phyloP scores from a whole-genome alignment of 2,113 vertebrate genomes.

The Smithornis capensis region DNA sequence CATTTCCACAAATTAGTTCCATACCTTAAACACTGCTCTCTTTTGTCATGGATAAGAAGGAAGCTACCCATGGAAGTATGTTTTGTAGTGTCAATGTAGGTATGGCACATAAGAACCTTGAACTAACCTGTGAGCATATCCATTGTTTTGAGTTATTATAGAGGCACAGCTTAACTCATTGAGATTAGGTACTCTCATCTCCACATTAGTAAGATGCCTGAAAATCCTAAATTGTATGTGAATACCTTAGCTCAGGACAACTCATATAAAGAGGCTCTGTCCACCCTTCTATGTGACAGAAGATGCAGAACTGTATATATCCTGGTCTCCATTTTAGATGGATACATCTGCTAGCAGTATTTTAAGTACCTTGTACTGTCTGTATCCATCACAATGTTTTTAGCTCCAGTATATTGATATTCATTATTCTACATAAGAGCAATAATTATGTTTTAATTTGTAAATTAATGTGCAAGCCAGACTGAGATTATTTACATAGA shows the following conservation, averaged over 20 bases:
- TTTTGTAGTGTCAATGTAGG: background rate
- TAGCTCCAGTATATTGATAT: background rate
- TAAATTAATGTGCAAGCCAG: background rate
- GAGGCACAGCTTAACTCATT: background rate
- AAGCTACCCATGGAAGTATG: background rate
- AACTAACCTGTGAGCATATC: background rate
- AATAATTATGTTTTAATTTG: background rate
- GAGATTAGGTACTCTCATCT: background rate
- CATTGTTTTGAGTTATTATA: background rate
- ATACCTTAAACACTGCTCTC: background rate
- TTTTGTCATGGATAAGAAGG: background rate
- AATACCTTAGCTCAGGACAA: background rate
- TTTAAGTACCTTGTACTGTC: background rate
- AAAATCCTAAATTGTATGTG: background rate
- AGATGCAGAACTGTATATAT: background rate
- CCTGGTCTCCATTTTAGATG: background rate
- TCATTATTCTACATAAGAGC: background rate
- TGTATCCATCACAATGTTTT: background rate
- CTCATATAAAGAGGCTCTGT: background rate
- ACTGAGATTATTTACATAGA: background rate
- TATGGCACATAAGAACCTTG: background rate
- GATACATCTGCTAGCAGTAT: background rate
- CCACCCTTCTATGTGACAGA: background rate
- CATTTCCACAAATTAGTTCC: background rate
- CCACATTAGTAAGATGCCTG: background rate